These are phyloP conservation scores for Daboia siamensis DNA, from an alignment of 2,113 vertebrate species.

Conservation along the genomic window DNA sequence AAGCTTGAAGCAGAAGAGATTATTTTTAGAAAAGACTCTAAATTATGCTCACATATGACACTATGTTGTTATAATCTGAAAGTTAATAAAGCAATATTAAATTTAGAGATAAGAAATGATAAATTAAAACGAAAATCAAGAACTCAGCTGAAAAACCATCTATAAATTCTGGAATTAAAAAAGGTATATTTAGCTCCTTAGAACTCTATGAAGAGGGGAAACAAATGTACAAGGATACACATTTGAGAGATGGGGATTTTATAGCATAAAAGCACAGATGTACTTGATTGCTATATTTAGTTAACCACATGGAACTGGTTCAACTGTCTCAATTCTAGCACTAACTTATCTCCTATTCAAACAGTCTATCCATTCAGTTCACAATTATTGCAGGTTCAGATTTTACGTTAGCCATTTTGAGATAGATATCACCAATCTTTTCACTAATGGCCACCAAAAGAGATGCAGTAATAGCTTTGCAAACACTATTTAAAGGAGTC, in stretches of 20 bases:
- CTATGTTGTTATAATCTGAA: neutral
- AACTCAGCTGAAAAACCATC: neutral
- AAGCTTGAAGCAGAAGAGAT: neutral
- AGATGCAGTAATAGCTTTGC: conserved; percentile 8
- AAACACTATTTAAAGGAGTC: neutral
- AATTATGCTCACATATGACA: neutral
- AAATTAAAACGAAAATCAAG: neutral
- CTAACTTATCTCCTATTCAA: conserved; percentile 7
- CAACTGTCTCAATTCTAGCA: neutral
- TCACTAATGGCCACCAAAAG: neutral
- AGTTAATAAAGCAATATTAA: neutral
- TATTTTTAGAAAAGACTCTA: neutral
- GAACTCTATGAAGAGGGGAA: neutral
- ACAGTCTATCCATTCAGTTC: conserved; percentile 14
- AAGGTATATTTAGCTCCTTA: neutral
- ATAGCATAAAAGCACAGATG: neutral
- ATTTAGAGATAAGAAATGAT: neutral
- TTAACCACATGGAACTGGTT: neutral
- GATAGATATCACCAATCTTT: neutral
- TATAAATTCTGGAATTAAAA: neutral
- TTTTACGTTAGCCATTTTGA: neutral
- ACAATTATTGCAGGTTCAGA: conserved; percentile 18
- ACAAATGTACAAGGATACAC: neutral
- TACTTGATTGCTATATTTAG: neutral
- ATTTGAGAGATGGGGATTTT: neutral